These are phyloP conservation scores for Seriola aureovittata DNA, from an alignment of 2,113 vertebrate genomes.

Conservation along the genomic window DNA sequence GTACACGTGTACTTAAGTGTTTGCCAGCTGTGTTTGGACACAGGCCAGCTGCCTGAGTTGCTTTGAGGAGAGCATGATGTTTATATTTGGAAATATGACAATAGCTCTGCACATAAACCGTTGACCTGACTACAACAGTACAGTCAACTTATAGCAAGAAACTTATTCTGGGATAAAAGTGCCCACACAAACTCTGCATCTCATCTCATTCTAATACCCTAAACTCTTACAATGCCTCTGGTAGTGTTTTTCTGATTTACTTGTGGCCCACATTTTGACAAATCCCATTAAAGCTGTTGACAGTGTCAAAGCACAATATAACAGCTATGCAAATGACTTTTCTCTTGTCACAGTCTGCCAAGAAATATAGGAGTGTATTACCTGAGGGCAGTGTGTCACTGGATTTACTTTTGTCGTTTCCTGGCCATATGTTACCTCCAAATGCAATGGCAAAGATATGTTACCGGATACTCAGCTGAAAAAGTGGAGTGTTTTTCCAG, in stretches of 20 bases:
- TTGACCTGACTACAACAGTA: slow-evolving; percentile 27
- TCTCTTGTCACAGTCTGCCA: slow-evolving; percentile 60
- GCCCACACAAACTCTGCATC: slow-evolving; percentile 39
- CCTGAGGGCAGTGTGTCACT: slow-evolving; percentile 56
- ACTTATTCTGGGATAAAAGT: slow-evolving; percentile 22
- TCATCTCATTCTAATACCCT: slow-evolving; percentile 30
- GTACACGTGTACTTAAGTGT: slow-evolving; percentile 47
- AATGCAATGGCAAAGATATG: slow-evolving; percentile 11
- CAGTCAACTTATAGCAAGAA: slow-evolving; percentile 16
- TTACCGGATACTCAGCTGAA: slow-evolving; percentile 37
- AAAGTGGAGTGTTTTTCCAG: slow-evolving; percentile 50
- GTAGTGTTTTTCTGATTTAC: slow-evolving; percentile 67
- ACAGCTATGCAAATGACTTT: slow-evolving; percentile 78
- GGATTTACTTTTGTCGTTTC: slow-evolving; percentile 39
- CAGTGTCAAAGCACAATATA: slow-evolving; percentile 72
- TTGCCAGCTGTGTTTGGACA: slow-evolving; percentile 63
- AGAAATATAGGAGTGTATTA: slow-evolving; percentile 56
- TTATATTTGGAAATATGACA: slow-evolving; percentile 61
- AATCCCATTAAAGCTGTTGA: slow-evolving; percentile 81
- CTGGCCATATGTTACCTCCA: slow-evolving; percentile 34
- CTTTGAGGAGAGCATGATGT: slow-evolving; percentile 47
- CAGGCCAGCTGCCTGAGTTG: slow-evolving; percentile 53
- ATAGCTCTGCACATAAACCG: slow-evolving; percentile 22
- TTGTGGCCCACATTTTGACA: slow-evolving; percentile 78
- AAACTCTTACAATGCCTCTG: slow-evolving; percentile 45